phyloP scores from a whole-genome alignment of 2,888 invertebrate species.

The Drosophila longiperda region DNA sequence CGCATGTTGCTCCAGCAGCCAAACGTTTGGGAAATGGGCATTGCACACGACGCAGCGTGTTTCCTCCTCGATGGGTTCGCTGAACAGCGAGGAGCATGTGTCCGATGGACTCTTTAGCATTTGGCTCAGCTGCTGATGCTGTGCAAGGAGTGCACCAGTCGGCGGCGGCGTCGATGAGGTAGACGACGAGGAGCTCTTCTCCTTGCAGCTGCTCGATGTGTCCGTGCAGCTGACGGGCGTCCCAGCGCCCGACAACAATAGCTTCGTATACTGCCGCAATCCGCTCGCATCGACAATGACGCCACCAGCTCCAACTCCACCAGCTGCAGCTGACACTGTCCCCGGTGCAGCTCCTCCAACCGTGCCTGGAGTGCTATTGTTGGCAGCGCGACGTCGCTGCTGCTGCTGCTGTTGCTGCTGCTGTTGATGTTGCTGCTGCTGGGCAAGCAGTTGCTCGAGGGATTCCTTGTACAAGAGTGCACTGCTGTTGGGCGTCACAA shows the following conservation, averaged over 20 bases:
- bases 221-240: slow-evolving; percentile 81
- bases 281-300: slow-evolving; percentile 77
- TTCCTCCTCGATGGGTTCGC: slow-evolving; percentile 85
- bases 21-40: slow-evolving; percentile 94
- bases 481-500: slow-evolving; percentile 57
- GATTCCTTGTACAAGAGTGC: slow-evolving; percentile 71
- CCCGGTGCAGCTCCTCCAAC: slow-evolving; percentile 4
- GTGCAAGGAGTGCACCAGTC: slow-evolving; percentile 71
- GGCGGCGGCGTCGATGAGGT: slow-evolving; percentile 85
- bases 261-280: slow-evolving; percentile 80
- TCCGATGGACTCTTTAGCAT: slow-evolving; percentile 82
- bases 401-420: slow-evolving; percentile 45
- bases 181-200: slow-evolving; percentile 85
- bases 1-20: slow-evolving; percentile 94
- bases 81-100: slow-evolving; percentile 79
- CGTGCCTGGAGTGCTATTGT: slow-evolving; percentile 69
- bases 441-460: slow-evolving; percentile 65
- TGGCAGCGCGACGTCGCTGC: slow-evolving; percentile 64
- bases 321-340: slow-evolving; percentile 10
- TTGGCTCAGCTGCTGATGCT: slow-evolving; percentile 77
- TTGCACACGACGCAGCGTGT: slow-evolving; percentile 93
- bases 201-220: slow-evolving; percentile 84
- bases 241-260: slow-evolving; percentile 71
- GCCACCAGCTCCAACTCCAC: slow-evolving; percentile 29
- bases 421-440: slow-evolving; percentile 47